Base-by-base conservation (phyloP, 2,797 vertebrate genomes). In the Rhinophrynus dorsalis region DNA sequence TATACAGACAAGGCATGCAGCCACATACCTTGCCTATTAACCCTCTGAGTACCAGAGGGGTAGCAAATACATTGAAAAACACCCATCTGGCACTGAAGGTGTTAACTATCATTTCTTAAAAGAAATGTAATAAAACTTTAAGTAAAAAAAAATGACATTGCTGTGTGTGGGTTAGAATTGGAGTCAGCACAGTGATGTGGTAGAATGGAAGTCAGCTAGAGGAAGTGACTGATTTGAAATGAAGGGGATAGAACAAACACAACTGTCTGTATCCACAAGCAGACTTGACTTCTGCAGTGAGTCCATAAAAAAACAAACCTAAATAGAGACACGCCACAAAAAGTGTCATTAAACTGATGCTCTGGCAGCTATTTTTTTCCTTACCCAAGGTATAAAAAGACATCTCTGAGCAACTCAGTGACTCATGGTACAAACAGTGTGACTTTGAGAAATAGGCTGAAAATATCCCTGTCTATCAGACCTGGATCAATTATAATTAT, bases 321-420 rank as follows among this genome's bases (percentile, higher is more conserved):
- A 24, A 48, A 37, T 47, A 15, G n/a, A 48, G 27, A 48, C 20
- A 26, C 20, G 2, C 10, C 18, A 4, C 18, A 33, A 57, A 29
- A 9, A 33, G 52, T 42, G 13, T 26, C 15, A 44, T 37, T 5
- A 35, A 23, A 48, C 11, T 29, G 6, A 20, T 5, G 17, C 15
- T n/a, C 24, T 18, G 6, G 15, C 21, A 26, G 11, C 54, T 58
- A 48, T 48, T 58, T 58, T 15, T 56, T 67, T 44, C 37, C 15
- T 18, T 17, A 18, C 3, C 15, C 33, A 13, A 38, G 10, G 54
- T 58, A 58, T 57, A 48, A 58, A 48, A 48, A 48, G 42, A 57
- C 32, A 24, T 23, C 24, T 51, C 12, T n/a, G 47, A 50, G 47
- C 23, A 50, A 21, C 44, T 7, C 9, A 29, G 27, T 66, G 51